Percentiles rank a stretch among this genome's conserved stretches.
Evolutionary conservation across 1,140 invertebrate genomes (phyloP).

Genomic region (Drosophila paulistorum): DNA sequence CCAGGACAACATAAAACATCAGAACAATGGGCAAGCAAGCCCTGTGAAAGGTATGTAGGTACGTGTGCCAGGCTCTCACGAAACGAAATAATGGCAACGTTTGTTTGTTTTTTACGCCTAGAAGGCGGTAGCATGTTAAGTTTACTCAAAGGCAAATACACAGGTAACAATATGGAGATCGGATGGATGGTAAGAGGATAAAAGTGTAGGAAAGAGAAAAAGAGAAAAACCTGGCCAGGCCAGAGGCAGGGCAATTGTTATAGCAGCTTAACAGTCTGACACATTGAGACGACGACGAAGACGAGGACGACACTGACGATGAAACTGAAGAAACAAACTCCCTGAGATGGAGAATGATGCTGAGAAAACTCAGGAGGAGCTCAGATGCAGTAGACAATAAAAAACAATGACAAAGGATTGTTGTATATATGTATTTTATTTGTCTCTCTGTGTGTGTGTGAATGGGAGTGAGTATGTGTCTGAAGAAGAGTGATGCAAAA

Average conservation of each 20-base stretch:
- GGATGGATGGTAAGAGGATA: conserved; percentile 1
- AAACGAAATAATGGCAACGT: conserved; percentile 66
- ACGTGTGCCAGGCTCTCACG: conserved; percentile 49
- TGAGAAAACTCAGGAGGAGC: conserved; percentile 16
- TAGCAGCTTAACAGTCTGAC: conserved; percentile 56
- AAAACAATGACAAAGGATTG: conserved; percentile 40
- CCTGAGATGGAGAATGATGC: conserved; percentile 3
- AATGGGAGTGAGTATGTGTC: not conserved
- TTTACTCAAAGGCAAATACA: conserved; percentile 34
- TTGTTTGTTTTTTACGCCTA: conserved; percentile 56
- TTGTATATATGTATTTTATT: conserved; percentile 1
- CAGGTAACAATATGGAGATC: conserved; percentile 42
- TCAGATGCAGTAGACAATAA: conserved; percentile 31
- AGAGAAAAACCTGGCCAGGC: conserved; percentile 5
- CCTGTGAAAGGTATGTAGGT: conserved; percentile 34
- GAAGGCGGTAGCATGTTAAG: conserved; percentile 17
- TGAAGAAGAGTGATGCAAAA: conserved; percentile 25
- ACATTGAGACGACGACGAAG: conserved; percentile 43
- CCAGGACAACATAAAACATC: conserved; percentile 54
- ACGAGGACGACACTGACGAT: conserved; percentile 39
- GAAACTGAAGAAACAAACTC: conserved; percentile 39
- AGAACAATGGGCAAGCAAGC: conserved; percentile 37
- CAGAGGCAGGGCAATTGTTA: conserved; percentile 41
- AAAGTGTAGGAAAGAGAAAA: conserved; percentile 14
- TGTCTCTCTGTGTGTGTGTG: not conserved